A percentile compares a stretch with the other conserved stretches of the same genome.
Conservation (phyloP, 2,113 vertebrate genomes). For the Nibea coibor region DNA sequence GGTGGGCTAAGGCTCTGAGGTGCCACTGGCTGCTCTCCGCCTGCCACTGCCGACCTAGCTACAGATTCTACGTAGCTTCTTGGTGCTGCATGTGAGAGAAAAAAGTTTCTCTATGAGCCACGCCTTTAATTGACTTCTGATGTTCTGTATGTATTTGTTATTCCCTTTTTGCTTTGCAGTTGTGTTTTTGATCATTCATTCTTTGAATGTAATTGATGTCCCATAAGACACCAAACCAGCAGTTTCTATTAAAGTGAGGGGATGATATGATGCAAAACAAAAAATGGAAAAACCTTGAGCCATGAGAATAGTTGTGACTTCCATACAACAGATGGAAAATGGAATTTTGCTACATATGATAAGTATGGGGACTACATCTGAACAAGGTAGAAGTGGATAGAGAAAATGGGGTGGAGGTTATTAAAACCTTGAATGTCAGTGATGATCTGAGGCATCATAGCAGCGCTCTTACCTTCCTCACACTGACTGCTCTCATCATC, state of each 20-base stretch:
- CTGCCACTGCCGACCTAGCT: slow-evolving; percentile 86
- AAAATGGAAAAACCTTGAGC: neutral
- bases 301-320: neutral
- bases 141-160: neutral
- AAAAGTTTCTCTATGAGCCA: neutral
- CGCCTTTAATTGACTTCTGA: neutral
- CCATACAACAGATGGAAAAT: slow-evolving; percentile 3
- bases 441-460: slow-evolving; percentile 12
- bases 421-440: neutral
- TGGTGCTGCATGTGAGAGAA: slow-evolving; percentile 84
- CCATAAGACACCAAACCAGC: neutral
- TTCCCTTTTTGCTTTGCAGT: neutral
- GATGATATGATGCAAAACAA: neutral
- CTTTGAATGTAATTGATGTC: neutral
- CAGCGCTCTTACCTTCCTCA: slow-evolving; percentile 89
- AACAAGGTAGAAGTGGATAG: neutral
- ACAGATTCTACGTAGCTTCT: slow-evolving; percentile 96
- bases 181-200: neutral
- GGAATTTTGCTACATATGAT: slow-evolving; percentile 1
- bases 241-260: too few relatives aligned
- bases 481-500: slow-evolving; percentile 84
- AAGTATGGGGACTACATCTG: neutral
- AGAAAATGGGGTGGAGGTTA: slow-evolving; percentile 6
- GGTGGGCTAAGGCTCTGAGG: slow-evolving; percentile 69
- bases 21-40: slow-evolving; percentile 74